Base-by-base conservation (phyloP, 2,797 vertebrate genomes). In the Falco columbarius region DNA sequence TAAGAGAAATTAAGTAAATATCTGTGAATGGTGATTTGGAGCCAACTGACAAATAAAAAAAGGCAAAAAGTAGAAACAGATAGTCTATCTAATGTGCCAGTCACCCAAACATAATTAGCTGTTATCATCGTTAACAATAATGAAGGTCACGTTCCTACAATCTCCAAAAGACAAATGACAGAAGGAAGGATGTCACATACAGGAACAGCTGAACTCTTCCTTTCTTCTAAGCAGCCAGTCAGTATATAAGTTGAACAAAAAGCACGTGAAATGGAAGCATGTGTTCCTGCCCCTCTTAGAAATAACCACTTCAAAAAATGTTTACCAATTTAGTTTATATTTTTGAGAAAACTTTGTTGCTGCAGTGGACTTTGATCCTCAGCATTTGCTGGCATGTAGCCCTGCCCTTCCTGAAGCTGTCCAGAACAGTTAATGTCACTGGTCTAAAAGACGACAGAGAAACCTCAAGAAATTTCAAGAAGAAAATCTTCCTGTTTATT, bases 101-200 rank as follows among this genome's bases (percentile, higher is more conserved):
- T 80, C 83, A 90, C 44, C 7, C 81, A 86, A 81, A 92, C 47
- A 80, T 90, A 90, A 97, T 89, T 86, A 81, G 51, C 56, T 81
- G 40, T 46, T 90, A 89, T 22, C 29, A 86, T 47, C 32, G 70
- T 47, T 81, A 93, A 70, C 65, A 79, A 76, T 70, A 92, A 89
- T 15, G 51, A 85, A 87, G 75, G 62, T 62, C 38, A 44, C 66
- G 91, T 88, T 80, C 79, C 76, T 75, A 17, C 12, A 40, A 40
- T 51, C 62, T 90, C 55, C 46, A 77, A 47, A 21, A 89, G 42
- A 72, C n/a, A 66, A 90, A 65, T 47, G 32, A 83, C 38, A 70
- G 88, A 82, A 91, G 34, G 24, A 88, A 84, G 23, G 40, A 56
- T 38, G 29, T 54, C 56, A 68, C 55, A 59, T 16, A 40, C 23